Base-by-base conservation (phyloP, 2,888 invertebrate genomes). In the Zaprionus obscuricornis region DNA sequence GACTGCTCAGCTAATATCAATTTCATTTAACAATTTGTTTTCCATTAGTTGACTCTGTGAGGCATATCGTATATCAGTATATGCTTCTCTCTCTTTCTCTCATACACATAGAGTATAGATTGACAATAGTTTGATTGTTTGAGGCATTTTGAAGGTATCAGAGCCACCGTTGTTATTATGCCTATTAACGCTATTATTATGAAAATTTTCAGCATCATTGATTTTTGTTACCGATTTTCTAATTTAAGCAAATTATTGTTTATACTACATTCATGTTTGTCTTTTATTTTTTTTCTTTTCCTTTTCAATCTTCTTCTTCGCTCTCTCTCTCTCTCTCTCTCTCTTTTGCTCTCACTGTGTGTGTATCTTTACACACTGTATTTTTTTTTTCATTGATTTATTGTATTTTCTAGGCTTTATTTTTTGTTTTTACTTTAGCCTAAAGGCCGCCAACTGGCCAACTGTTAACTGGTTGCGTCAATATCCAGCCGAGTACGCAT, bases 121-220 rank as follows among this genome's bases (percentile, higher is more conserved):
- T 17, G 42, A 74, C 49, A 68, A 47, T 56, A 27, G 22, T 51
- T 24, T 40, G 68, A 76, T 76, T 76, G 76, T 76, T 55, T 62
- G 55, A n/a, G 36, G 26, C 40, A 51, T 50, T 51, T 54, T 45
- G 49, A 22, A 37, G 36, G 39, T 24, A 31, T 50, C 47, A 11
- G 37, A 47, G 59, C 64, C 63, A 58, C 58, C 58, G 62, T 71
- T 74, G 74, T 86, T 86, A 85, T 79, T 57, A 83, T 75, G 77
- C 39, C 84, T 64, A 76, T 79, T 81, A 83, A 67, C 77, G 77
- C 86, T 73, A 76, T 84, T 81, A 81, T 86, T 74, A 82, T 82
- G 85, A 82, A 82, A 86, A 86, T 82, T 82, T 86, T 82, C 68
- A 82, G 86, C 82, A 69, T 85, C 82, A 86, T 86, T 85, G 86